Evolutionary conservation across 2,888 invertebrate genomes (phyloP).

Genomic region (Caenorhabditis japonica): DNA sequence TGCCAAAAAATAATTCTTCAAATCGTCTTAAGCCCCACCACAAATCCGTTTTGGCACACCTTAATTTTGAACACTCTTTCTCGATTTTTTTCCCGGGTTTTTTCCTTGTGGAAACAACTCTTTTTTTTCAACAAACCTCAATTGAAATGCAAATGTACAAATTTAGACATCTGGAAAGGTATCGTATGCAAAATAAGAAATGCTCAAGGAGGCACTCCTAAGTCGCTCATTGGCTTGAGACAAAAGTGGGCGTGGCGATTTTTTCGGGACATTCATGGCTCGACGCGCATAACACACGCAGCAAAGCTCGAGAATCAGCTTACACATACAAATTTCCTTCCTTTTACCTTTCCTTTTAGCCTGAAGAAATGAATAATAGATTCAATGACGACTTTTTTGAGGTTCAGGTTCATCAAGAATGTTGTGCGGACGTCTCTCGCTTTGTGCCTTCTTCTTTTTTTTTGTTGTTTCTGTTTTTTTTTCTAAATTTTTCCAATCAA

Average conservation of each 20-base stretch:
- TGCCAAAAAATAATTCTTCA: no score
- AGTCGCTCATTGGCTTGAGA: conserved; percentile 49
- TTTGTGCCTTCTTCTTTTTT: not conserved
- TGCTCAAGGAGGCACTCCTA: conserved; percentile 16
- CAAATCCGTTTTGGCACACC: no score
- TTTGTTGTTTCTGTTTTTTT: no score
- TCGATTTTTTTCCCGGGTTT: no score
- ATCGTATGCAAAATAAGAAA: conserved; percentile 45
- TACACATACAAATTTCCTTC: conserved; percentile 12
- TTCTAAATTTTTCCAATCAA: no score
- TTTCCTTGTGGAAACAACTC: no score
- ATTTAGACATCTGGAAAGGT: conserved; percentile 11
- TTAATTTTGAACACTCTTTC: no score
- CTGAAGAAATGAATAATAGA: conserved; percentile 17
- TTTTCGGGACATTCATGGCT: conserved; percentile 50
- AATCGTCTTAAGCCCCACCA: no score
- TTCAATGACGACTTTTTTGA: conserved; percentile 17
- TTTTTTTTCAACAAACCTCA: no score
- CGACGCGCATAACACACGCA: conserved; percentile 42
- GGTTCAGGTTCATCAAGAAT: conserved; percentile 21
- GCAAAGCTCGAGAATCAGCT: conserved; percentile 31
- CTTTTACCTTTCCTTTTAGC: conserved; percentile 8
- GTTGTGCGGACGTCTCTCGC: conserved; percentile 2
- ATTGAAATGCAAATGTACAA: no score
- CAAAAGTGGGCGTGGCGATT: conserved; percentile 30